Conservation (phyloP, 1,140 invertebrate species). For the Bombus pascuorum region DNA sequence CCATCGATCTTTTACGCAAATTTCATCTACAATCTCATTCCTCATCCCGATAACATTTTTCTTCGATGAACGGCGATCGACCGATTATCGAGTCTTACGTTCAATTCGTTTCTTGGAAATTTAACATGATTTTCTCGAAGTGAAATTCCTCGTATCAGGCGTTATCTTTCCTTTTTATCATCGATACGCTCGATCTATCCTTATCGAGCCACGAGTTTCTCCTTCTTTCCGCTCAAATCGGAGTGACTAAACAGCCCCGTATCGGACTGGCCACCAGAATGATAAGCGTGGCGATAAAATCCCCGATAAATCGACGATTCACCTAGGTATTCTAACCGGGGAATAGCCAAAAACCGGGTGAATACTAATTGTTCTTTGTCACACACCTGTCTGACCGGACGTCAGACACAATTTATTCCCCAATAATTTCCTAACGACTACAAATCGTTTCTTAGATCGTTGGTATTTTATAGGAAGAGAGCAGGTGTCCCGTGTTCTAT, state of each 20-base stretch:
- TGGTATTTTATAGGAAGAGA: background rate
- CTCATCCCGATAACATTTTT: background rate
- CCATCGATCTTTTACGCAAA: background rate
- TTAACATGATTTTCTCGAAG: constrained; percentile 29
- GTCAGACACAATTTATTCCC: no score
- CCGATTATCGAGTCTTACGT: background rate
- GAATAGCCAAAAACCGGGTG: constrained; percentile 31
- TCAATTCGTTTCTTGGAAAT: background rate
- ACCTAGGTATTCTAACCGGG: background rate
- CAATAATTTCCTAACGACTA: background rate
- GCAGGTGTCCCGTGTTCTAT: background rate
- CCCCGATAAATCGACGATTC: constrained; percentile 29
- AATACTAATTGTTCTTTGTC: constrained; percentile 14
- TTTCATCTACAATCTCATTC: background rate
- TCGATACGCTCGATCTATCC: constrained; percentile 22
- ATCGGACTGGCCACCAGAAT: constrained; percentile 45
- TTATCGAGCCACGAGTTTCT: constrained; percentile 38
- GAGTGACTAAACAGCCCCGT: constrained; percentile 48
- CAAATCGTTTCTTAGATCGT: background rate
- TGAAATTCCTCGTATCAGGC: background rate
- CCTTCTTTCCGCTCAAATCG: background rate
- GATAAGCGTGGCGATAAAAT: constrained; percentile 51
- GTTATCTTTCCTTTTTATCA: constrained; percentile 28
- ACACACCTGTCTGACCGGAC: constrained; percentile 6
- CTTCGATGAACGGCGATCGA: background rate